Base-by-base conservation (phyloP, 2,888 invertebrate species). In the Caenorhabditis drosophilae region DNA sequence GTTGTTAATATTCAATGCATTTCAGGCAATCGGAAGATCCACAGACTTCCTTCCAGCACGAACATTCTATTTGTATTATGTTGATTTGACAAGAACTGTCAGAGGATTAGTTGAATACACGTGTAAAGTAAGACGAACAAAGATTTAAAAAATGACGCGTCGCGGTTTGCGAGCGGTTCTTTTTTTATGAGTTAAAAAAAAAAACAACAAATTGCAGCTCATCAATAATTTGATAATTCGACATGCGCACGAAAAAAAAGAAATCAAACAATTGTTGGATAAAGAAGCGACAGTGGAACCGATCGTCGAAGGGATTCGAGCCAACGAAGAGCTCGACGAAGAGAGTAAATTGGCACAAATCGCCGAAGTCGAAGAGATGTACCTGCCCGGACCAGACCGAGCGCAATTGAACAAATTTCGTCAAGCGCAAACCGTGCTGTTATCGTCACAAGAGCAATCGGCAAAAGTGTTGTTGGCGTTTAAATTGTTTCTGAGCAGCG, bases 1-100 rank as follows among this genome's bases (percentile, higher is more conserved):
- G 35, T 25, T 3, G 12, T 9, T 31, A 6, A 31, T 31, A 40
- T 22, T 15, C 46, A 44, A 7, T 25, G 12, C 46, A 25, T 69
- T 77, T 34, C 71, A 86, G 86, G 85, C 85, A 58, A 74, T 86
- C 6, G 84, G 86, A 4, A 85, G 84, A 57, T 35, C 89, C 87
- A 48, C 88, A 87, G 89, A 90, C 25, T 88, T 89, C 48, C 90
- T 90, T 0, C 90, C 92, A 27, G 90, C 90, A 0, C 91, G 93
- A 84, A 90, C 91, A 0, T 90, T 89, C 80, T 91, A 89, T 78
- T 85, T 92, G 12, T 92, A 91, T 84, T 88, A 89, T 76, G 89
- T 92, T 44, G 88, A 91, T 77, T 84, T 90, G 23, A 87, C 88
- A 72, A 88, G 89, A 79, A 87, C 88, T 27, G 81, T 84, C 9